Evolutionary conservation across 2,797 vertebrate genomes (phyloP).

Genomic region (Falco cherrug): DNA sequence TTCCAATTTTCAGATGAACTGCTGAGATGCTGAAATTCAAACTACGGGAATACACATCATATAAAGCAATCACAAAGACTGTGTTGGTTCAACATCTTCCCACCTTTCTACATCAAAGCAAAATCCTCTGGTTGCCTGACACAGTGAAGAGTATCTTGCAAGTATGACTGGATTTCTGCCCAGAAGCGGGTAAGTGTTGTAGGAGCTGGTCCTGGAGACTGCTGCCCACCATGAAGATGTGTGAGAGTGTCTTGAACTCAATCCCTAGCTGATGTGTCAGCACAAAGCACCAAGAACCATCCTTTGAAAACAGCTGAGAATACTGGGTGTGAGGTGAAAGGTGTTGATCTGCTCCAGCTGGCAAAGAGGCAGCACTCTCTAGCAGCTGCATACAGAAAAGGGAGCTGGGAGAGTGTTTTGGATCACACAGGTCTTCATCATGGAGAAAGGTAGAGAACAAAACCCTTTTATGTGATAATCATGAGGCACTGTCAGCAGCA

Average conservation of each 20-base stretch:
- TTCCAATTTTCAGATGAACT: constrained; percentile 29
- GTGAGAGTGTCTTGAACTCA: background rate
- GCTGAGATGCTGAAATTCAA: constrained; percentile 41
- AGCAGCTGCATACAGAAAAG: background rate
- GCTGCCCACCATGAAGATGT: background rate
- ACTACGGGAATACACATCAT: background rate
- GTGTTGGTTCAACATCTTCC: background rate
- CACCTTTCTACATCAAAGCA: background rate
- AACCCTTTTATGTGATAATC: background rate
- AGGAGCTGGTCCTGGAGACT: background rate
- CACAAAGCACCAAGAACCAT: background rate
- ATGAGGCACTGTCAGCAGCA: background rate
- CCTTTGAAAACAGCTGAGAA: background rate
- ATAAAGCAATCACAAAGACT: background rate
- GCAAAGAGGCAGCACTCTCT: background rate
- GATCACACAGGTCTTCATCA: background rate
- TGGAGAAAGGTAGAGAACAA: background rate
- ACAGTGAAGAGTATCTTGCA: background rate
- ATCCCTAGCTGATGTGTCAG: background rate
- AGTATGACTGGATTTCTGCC: background rate
- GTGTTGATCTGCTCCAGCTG: background rate
- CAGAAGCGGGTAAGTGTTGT: background rate
- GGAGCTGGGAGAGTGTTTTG: background rate
- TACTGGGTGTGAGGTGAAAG: background rate
- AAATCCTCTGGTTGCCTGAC: background rate